Percentiles rank a stretch among this genome's conserved stretches.
These are phyloP conservation scores for Callosobruchus maculatus DNA, from an alignment of 2,888 invertebrate species.

Conservation along the genomic window DNA sequence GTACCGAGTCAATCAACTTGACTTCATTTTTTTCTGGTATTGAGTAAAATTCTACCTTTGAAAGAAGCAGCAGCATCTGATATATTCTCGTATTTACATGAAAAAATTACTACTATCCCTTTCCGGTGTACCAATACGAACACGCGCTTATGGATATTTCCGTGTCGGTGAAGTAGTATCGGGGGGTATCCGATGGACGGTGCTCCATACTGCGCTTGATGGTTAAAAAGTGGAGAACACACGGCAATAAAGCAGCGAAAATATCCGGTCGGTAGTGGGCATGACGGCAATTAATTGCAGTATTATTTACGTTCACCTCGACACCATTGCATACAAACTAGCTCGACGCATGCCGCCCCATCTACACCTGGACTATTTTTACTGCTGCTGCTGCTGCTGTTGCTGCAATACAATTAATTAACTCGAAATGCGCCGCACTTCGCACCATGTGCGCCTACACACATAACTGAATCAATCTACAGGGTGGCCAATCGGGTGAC, in stretches of 20 bases:
- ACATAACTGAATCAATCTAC: background rate
- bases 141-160: background rate
- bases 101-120: too few species aligned
- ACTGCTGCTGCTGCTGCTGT: background rate
- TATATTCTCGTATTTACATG: too few species aligned
- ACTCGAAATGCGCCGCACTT: background rate
- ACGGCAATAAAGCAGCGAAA: background rate
- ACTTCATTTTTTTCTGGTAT: too few species aligned
- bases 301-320: background rate
- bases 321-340: background rate
- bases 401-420: background rate
- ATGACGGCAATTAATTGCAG: background rate
- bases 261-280: background rate
- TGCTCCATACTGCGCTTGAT: background rate
- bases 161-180: background rate
- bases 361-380: background rate
- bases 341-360: background rate
- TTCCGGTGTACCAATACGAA: background rate
- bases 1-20: too few species aligned
- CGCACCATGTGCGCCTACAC: background rate
- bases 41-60: too few species aligned
- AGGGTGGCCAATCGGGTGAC: too few species aligned
- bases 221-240: background rate
- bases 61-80: too few species aligned
- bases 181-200: background rate